Evolutionary conservation across 1,140 invertebrate species (phyloP).

Genomic region (Caenorhabditis latens): DNA sequence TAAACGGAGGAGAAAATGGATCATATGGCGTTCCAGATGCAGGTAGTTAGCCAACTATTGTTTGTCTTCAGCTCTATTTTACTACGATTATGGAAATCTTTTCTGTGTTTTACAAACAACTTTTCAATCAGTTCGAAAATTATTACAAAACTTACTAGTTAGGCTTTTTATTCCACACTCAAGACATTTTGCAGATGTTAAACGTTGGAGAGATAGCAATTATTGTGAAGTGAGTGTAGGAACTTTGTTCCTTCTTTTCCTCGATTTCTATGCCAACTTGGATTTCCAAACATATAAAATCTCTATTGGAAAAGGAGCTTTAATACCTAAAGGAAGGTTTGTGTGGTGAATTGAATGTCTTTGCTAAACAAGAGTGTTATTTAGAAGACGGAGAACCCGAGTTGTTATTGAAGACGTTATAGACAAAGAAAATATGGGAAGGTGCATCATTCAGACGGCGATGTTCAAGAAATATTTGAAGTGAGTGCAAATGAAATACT

Average conservation of each 20-base stretch:
- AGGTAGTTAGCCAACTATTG: neutral
- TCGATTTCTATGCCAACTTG: neutral
- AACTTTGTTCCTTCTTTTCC: neutral
- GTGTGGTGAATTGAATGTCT: neutral
- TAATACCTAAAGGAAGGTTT: neutral
- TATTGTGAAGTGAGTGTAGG: neutral
- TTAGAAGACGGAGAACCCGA: neutral
- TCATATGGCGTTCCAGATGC: neutral
- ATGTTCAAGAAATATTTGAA: neutral
- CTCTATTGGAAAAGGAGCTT: neutral
- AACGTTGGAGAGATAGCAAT: neutral
- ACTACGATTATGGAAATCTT: too few species aligned
- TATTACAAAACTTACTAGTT: too few species aligned
- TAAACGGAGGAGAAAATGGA: neutral
- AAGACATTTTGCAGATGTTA: neutral
- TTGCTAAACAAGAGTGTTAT: too few species aligned
- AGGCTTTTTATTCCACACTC: too few species aligned
- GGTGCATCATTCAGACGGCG: neutral
- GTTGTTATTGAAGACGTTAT: neutral
- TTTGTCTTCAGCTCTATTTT: too few species aligned
- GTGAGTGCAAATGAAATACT: too few species aligned
- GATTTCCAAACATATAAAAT: neutral
- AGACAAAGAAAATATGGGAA: neutral
- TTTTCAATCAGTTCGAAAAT: too few species aligned
- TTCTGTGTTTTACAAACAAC: too few species aligned